Base-by-base conservation (phyloP, 2,888 invertebrate genomes). In the Platycnemis pennipes region DNA sequence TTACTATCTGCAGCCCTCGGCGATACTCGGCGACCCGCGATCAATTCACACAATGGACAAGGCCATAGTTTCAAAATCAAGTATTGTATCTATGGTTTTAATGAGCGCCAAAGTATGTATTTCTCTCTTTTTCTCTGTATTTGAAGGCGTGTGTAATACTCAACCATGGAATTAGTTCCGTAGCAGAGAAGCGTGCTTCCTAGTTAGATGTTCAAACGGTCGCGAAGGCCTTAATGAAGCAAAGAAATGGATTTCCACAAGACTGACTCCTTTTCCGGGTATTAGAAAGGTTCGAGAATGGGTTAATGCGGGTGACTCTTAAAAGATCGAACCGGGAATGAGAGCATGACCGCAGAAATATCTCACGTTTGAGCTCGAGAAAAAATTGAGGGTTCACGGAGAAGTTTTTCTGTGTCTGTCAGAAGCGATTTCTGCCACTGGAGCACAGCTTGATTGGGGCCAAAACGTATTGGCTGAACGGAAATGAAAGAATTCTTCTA, bases 311-410 rank as follows among this genome's bases (percentile, higher is more conserved):
- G 77, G 37, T 3, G 5, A 77, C 31, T 8, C 77, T 77, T 49
- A 2, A 49, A 49, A 16, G 4, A n/a, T 49, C 11, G n/a, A 37
- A 26, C 8, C 77, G 22, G 16, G 31, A 77, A 77, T 77, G 13
- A 77, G 77, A 77, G 77, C 77, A 26, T 77, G 77, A 77, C n/a
- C 13, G 37, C 77, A 26, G 13, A 77, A 13, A 13, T 77, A 77
- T 77, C 77, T 37, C 77, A 77, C 77, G 77, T 77, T 77, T 13
- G 77, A 77, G 31, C 77, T 77, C 77, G 37, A 77, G 77, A 77
- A 77, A 77, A 77, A 77, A 77, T 37, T 77, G 37, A 26, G 22
- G 77, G 77, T 26, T 37, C 37, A 31, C 77, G 22, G 77, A 77
- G 26, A n/a, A 37, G 77, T 26, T 77, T 77, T 77, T 77, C 77